Base-by-base conservation (phyloP, 2,888 invertebrate species). In the Drosophila parthenogenetica region DNA sequence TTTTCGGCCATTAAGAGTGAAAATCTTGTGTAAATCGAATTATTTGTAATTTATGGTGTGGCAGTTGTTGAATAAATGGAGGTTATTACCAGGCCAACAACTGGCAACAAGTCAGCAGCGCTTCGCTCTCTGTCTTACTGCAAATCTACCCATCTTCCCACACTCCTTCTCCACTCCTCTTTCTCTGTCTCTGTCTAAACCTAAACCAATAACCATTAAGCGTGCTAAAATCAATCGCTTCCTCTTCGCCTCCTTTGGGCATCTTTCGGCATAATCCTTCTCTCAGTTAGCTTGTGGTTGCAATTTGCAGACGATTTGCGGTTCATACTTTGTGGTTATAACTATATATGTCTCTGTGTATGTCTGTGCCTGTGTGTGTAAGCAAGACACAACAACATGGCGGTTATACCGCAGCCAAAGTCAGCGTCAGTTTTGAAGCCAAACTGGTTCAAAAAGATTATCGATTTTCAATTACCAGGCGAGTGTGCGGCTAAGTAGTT, bases 21-120 rank as follows among this genome's bases (percentile, higher is more conserved):
- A 87, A 84, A 87, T 87, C 87, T 88, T 90, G 90, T 90, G 90
- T 90, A 90, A 91, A 90, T 90, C 90, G 90, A 90, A 90, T 90
- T 90, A 90, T 91, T 90, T 89, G 90, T 90, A 91, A 90, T 90
- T 90, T 90, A 90, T 89, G 87, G 83, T 87, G 84, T 87, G 86
- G 89, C 84, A 85, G 85, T 83, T 83, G 83, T 79, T 84, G 81
- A 78, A 87, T 82, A 85, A 89, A 89, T 82, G 86, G 85, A 86
- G 73, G 80, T 87, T 86, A 89, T 87, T 89, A 81, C 79, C 79
- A 69, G 50, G 63, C 75, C 72, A 71, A 63, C 69, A 62, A 59
- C 57, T 69, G 73, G 69, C 76, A 69, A 73, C 75, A 64, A 65
- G 79, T 79, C 73, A 61, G 25, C 53, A 49, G 48, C 32, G 45